phyloP scores from a whole-genome alignment of 2,113 vertebrate genomes.

The Meriones unguiculatus region DNA sequence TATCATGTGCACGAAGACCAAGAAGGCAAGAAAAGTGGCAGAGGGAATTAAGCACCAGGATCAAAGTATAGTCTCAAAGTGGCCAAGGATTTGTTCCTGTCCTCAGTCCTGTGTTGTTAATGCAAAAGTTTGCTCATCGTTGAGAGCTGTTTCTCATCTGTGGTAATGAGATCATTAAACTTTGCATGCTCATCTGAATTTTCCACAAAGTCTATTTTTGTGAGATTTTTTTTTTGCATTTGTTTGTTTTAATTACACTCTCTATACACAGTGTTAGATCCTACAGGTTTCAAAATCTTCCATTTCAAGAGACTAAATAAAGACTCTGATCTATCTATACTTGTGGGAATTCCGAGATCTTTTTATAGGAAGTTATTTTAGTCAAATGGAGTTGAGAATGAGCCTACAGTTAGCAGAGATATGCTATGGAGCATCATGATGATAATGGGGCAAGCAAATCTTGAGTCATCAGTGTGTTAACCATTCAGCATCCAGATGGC shows the following conservation, averaged over 20 bases:
- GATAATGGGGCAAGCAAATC: background rate
- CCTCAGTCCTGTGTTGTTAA: rapidly evolving
- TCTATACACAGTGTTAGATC: background rate
- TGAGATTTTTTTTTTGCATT: background rate
- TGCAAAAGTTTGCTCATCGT: background rate
- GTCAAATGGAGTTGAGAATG: constrained; percentile 49
- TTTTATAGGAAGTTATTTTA: constrained; percentile 76
- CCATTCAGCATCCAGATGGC: constrained; percentile 28
- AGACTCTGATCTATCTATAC: constrained; percentile 37
- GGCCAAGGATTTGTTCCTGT: rapidly evolving
- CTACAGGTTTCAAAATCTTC: constrained; percentile 57
- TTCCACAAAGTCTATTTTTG: background rate
- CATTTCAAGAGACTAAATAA: constrained; percentile 69
- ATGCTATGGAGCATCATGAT: background rate
- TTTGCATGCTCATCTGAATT: background rate
- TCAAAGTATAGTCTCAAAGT: background rate
- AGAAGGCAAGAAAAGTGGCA: background rate
- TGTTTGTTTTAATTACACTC: constrained; percentile 40
- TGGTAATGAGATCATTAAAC: background rate
- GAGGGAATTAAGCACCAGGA: background rate
- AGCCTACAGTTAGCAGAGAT: constrained; percentile 57
- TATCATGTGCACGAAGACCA: background rate
- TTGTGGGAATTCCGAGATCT: constrained; percentile 65
- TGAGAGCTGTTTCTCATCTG: background rate
- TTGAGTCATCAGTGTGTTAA: constrained; percentile 22